phyloP scores from a whole-genome alignment of 2,888 invertebrate species.

The Ephialtes manifestator region DNA sequence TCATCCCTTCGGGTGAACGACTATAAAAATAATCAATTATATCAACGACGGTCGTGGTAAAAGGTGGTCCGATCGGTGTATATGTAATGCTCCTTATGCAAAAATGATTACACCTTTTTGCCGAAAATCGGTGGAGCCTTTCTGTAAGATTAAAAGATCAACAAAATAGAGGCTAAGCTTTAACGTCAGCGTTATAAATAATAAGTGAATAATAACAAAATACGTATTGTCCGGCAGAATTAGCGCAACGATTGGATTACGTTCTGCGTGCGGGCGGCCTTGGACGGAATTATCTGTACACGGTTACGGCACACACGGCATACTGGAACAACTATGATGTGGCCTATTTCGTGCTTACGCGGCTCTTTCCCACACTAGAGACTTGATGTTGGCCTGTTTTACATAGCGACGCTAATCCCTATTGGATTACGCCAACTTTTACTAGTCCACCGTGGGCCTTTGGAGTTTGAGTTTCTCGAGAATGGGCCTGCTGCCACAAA shows the following conservation, averaged over 20 bases:
- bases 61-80: too few relatives aligned
- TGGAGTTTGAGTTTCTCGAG: conserved; percentile 75
- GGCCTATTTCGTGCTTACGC: conserved; percentile 88
- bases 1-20: too few relatives aligned
- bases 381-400: conserved; percentile 83
- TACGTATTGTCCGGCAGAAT: conserved; percentile 82
- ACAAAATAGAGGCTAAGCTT: too few relatives aligned
- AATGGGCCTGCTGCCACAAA: conserved; percentile 80
- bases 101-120: too few relatives aligned
- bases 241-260: conserved; percentile 88
- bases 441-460: conserved; percentile 81
- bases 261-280: conserved; percentile 88
- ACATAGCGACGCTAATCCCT: conserved; percentile 65
- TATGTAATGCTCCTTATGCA: too few relatives aligned
- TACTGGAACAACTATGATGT: conserved; percentile 90
- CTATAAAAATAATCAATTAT: too few relatives aligned
- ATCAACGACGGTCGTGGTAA: too few relatives aligned
- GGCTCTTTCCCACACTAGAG: conserved; percentile 86
- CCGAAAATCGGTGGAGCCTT: too few relatives aligned
- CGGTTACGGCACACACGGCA: conserved; percentile 89
- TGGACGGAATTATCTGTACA: conserved; percentile 88
- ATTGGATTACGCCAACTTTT: conserved; percentile 72
- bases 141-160: too few relatives aligned
- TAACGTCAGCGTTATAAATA: not conserved
- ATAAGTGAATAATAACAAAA: not conserved